Conservation (phyloP, 2,113 vertebrate genomes). For the Brachypodius melanocephalos region DNA sequence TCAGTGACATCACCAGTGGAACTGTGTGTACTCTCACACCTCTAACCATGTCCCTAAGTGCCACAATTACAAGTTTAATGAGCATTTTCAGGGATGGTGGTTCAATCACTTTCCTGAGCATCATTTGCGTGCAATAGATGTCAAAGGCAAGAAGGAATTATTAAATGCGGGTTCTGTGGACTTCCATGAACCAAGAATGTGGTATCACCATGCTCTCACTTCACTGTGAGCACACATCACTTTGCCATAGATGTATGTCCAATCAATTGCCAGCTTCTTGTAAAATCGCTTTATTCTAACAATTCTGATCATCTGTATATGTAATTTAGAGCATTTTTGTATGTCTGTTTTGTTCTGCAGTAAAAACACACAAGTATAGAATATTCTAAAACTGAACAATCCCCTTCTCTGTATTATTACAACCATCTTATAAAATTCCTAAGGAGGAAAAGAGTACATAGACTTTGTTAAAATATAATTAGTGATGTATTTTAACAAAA, state of each 20-base stretch:
- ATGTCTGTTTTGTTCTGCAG: neutral
- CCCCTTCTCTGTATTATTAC: neutral
- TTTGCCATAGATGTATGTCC: neutral
- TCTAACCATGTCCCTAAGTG: no score
- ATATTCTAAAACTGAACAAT: neutral
- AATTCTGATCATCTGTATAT: neutral
- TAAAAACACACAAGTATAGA: neutral
- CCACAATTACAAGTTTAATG: neutral
- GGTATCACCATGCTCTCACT: neutral
- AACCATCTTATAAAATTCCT: neutral
- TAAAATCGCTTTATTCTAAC: neutral
- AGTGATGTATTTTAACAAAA: slow-evolving; percentile 48
- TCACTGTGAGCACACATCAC: neutral
- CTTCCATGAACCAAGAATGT: neutral
- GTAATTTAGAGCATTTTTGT: neutral
- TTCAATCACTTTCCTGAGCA: neutral
- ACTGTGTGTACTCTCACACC: neutral
- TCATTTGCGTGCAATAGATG: neutral
- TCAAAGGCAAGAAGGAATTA: neutral
- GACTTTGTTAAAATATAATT: slow-evolving; percentile 12
- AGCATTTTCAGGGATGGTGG: neutral
- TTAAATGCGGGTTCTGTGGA: neutral
- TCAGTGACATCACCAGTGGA: neutral
- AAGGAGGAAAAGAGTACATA: neutral
- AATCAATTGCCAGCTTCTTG: neutral